Percentiles rank a stretch among this genome's conserved stretches.
phyloP scores from a whole-genome alignment of 2,797 vertebrate genomes.

The Eutrigla gurnardus region DNA sequence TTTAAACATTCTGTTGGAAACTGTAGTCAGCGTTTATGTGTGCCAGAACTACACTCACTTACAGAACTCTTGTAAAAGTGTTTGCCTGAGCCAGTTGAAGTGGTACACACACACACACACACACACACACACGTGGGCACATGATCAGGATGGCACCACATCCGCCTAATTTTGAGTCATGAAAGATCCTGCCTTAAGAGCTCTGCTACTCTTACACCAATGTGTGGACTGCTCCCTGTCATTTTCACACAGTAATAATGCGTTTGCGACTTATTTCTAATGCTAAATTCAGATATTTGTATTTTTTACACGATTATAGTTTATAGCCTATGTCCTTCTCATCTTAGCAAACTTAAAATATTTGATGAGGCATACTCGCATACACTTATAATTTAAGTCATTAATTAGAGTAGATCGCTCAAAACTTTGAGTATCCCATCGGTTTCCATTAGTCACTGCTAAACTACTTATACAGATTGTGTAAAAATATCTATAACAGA shows the following conservation, averaged over 20 bases:
- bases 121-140: no score
- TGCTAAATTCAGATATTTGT: background rate
- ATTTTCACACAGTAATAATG: background rate
- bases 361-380: background rate
- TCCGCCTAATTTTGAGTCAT: no score
- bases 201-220: background rate
- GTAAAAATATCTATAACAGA: background rate
- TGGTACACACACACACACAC: no score
- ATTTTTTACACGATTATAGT: slow-evolving; percentile 10
- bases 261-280: background rate
- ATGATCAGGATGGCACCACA: no score
- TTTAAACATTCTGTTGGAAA: no score
- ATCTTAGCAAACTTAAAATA: background rate
- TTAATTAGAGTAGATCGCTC: background rate
- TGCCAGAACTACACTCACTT: no score
- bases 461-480: slow-evolving; percentile 1
- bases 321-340: background rate
- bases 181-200: background rate
- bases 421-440: background rate
- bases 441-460: background rate
- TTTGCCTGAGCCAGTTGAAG: no score
- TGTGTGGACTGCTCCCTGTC: background rate
- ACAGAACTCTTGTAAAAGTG: no score
- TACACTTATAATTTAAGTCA: background rate
- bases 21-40: no score